Percentiles rank a stretch among this genome's conserved stretches.
These are phyloP conservation scores for Notocelia uddmanniana DNA, from an alignment of 2,888 invertebrate species.

Conservation along the genomic window DNA sequence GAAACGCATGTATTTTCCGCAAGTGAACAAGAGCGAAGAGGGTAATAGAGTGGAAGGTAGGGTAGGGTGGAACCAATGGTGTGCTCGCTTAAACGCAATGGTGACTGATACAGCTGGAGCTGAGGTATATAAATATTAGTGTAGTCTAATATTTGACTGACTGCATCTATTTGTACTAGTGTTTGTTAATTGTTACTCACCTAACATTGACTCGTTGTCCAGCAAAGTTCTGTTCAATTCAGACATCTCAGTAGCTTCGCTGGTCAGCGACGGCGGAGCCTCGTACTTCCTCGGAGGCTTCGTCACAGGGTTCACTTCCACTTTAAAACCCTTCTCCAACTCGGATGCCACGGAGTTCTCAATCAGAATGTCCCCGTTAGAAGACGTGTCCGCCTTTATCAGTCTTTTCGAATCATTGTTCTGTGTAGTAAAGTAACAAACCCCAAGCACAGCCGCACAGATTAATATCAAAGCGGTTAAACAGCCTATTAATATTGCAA, in stretches of 20 bases:
- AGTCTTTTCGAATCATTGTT: constrained; percentile 84
- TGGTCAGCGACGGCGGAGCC: constrained; percentile 87
- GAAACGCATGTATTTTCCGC: not conserved
- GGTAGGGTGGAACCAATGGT: not conserved
- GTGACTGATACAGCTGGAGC: not conserved
- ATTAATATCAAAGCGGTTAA: constrained; percentile 76
- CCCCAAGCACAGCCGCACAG: constrained; percentile 75
- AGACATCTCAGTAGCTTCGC: constrained; percentile 91
- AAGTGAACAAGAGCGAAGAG: not conserved
- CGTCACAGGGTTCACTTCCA: constrained; percentile 92
- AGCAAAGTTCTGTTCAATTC: constrained; percentile 92
- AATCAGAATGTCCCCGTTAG: constrained; percentile 88
- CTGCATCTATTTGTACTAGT: no score
- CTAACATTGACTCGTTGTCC: constrained; percentile 90
- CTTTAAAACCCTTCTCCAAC: constrained; percentile 92
- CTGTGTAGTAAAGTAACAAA: constrained; percentile 85
- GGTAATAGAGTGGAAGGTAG: constrained; percentile 1
- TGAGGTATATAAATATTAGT: not conserved
- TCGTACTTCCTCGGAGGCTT: constrained; percentile 92
- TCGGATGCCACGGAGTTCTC: constrained; percentile 91
- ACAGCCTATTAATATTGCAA: constrained; percentile 83
- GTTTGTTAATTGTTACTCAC: constrained; percentile 76
- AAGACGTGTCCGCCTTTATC: constrained; percentile 86
- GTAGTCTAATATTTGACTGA: no score
- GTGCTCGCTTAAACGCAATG: not conserved